phyloP scores from a whole-genome alignment of 2,888 invertebrate species.

The Alloscopus bannaensis region DNA sequence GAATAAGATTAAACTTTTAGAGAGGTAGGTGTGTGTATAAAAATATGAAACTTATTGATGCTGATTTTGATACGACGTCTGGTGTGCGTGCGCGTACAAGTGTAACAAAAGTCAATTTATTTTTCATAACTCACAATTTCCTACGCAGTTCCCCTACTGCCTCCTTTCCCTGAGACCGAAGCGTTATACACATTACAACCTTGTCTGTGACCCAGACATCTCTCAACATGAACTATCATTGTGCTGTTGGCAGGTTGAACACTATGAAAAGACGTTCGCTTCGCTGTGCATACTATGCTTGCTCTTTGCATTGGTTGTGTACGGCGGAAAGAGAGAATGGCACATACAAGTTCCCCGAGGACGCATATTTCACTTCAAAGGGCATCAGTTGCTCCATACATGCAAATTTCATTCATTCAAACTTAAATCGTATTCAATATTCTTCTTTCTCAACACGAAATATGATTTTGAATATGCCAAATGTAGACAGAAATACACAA shows the following conservation, averaged over 20 bases:
- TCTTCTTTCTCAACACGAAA: neutral
- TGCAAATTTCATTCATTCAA: neutral
- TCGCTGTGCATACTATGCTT: neutral
- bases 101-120: conserved; percentile 12
- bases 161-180: no score
- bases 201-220: no score
- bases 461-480: no score
- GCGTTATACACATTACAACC: no score
- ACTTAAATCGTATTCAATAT: neutral
- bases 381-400: neutral
- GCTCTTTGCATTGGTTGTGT: neutral
- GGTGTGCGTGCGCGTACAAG: neutral
- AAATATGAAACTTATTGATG: neutral
- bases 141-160: neutral
- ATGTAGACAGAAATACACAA: no score
- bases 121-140: conserved; percentile 10
- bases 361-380: conserved; percentile 21
- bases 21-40: neutral
- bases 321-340: conserved; percentile 4
- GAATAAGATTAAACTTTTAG: neutral
- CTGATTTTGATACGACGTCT: conserved; percentile 1
- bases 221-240: neutral
- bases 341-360: conserved; percentile 10
- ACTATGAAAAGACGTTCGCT: neutral
- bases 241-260: neutral